Base-by-base conservation (phyloP, 1,140 invertebrate genomes). In the Hyposmocoma kahamanoa region DNA sequence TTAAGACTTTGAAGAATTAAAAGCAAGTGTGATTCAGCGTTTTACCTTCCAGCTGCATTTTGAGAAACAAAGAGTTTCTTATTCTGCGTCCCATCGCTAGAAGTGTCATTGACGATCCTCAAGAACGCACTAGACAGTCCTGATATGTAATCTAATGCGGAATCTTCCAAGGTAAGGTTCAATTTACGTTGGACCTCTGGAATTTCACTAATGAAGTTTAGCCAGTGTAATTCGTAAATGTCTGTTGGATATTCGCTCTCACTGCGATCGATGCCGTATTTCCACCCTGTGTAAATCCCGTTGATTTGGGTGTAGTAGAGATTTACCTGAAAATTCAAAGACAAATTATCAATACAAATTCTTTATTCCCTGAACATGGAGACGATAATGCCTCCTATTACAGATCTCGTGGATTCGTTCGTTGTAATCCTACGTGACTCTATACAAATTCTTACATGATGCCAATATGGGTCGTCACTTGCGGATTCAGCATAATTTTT, bases 201-300 rank as follows among this genome's bases (percentile, higher is more conserved):
- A 1, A 97, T 84, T 71, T 98, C 96, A 0, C 92, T 91, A 10
- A 91, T 88, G 34, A 95, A 89, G 53, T 94, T 94, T 57, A 95
- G 81, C 87, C 92, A 91, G 53, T 93, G 87, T 50, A 94, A 90
- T 68, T 94, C 92, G 1, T 89, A 87, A 1, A 88, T 74, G 38
- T 90, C 84, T 22, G 92, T 88, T 45, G 90, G 88, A 38, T 88
- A 87, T 9, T 90, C 88, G 17, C 89, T 87, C 48, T 88, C 87
- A 54, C 89, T 92, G 28, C 90, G 86, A 24, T 88, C 88, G 1
- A 92, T 89, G 0, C 90, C 92, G 38, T 90, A 88, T 50, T 86
- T 89, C 88, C 90, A 94, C 18, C 93, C 93, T 3, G 86, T 89
- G 53, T 88, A 89, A 15, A 94, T 74, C 1, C 92, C 92, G 49